Evolutionary conservation across 2,888 invertebrate species (phyloP), one percentile per base, ranked within the genome.

Genomic region (Rhagium mordax): DNA sequence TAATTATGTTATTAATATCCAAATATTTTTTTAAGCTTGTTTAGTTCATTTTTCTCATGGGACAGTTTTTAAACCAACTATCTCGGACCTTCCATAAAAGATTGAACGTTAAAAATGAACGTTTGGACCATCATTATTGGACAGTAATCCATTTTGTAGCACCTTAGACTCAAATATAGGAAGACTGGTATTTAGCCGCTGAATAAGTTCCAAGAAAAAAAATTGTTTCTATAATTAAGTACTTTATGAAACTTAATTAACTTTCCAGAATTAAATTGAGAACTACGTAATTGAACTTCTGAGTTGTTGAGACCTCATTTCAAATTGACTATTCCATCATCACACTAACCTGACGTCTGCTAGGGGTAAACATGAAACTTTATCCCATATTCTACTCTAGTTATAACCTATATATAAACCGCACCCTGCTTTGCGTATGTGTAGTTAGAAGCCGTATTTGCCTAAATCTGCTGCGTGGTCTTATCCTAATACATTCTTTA

Each of bases 301-400:
- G 71, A 73, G 75, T 73, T 71, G 75, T 73, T 60, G 33, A 59
- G 33, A 68, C 61, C 57, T 57, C 59, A 67, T 64, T 74, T 68
- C 66, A 57, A 74, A 71, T 75, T 68, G 73, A 75, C 71, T 62
- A 72, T 68, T 73, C 73, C 62, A 67, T 74, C 69, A 74, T 74
- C 74, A 68, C 70, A 72, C 62, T 65, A 69, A 74, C 71, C 24
- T 72, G 72, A 76, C 71, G 66, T 76, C 71, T 70, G 71, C 70
- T 69, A 18, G 51, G 57, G 62, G 76, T 70, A 76, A 76, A 76
- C 76, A 76, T 55, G 59, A 27, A 71, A 76, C 74, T 76, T 76
- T 76, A 76, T 69, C 71, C 61, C 47, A 48, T 66, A 69, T 65
- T 49, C 24, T 66, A 69, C 61, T 49, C 24, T 27, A 61, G 70